Base-by-base conservation (phyloP, 2,888 invertebrate species). In the Tipula confusa region DNA sequence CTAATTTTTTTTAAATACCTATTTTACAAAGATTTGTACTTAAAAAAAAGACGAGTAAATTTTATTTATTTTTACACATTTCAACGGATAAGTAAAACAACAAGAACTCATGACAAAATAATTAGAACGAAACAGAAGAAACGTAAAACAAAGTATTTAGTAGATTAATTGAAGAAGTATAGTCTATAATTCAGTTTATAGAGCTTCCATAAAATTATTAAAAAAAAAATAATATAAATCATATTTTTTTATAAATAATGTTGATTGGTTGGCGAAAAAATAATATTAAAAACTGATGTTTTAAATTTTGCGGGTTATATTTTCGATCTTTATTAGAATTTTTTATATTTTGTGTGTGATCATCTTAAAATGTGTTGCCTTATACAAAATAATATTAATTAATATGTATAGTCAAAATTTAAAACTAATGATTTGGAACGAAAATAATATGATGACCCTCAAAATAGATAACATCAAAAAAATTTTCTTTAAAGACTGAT, bases 101-200 rank as follows among this genome's bases (percentile, higher is more conserved):
- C 64, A 64, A 64, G 64, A 64, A 64, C 64, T 64, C 64, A 64
- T 64, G 64, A 64, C 64, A 64, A 64, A 64, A 64, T 64, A 64
- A 24, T 64, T 64, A 24, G 24, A 64, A 64, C 64, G 64, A 64
- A 64, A 24, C 64, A 64, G 1, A 33, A 64, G 64, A 24, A 64
- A 64, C 64, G 64, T 64, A 64, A 64, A 64, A 64, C 64, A 64
- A 64, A 64, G 64, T 64, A 64, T 64, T 64, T 64, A 64, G 64
- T 64, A 64, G 64, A 64, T 64, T 64, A 64, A 64, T 64, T 64
- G 64, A 64, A 43, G 64, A 24, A 24, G 18, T 9, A 38, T 3
- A 24, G 9, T 24, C 64, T 64, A 64, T 64, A 64, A 64, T 64
- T 64, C 24, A 64, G 6, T 24, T 64, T 64, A 64, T 64, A 64